phyloP scores from a whole-genome alignment of 1,140 invertebrate genomes.

The Hydropsyche tenuis region DNA sequence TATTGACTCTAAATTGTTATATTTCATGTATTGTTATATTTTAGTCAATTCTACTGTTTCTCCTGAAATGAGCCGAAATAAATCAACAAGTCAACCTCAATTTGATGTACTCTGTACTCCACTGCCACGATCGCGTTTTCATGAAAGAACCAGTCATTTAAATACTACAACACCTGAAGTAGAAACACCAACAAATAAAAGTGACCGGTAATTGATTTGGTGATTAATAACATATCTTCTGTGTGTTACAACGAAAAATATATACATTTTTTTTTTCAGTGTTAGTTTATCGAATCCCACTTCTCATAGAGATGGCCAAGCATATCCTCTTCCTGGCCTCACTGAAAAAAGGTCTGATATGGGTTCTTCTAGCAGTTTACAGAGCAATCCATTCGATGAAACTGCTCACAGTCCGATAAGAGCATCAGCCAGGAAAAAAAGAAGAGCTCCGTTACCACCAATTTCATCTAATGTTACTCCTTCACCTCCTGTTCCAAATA shows the following conservation, averaged over 20 bases:
- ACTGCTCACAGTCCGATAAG: constrained; percentile 57
- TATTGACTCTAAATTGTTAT: neutral
- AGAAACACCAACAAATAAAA: neutral
- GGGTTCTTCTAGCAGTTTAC: constrained; percentile 62
- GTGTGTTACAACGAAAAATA: neutral
- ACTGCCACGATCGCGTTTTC: constrained; percentile 14
- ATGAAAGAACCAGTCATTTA: constrained; percentile 14
- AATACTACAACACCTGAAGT: neutral
- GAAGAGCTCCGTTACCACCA: constrained; percentile 60
- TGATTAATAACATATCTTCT: too few relatives aligned
- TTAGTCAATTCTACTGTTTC: neutral
- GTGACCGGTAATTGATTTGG: neutral
- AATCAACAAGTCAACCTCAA: neutral
- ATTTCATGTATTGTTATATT: constrained; percentile 1
- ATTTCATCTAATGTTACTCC: constrained; percentile 35
- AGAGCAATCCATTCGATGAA: constrained; percentile 64
- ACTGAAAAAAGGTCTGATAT: constrained; percentile 44
- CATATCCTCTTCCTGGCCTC: constrained; percentile 22
- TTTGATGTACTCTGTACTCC: neutral
- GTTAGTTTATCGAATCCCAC: constrained; percentile 3
- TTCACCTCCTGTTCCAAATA: constrained; percentile 42
- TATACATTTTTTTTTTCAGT: neutral
- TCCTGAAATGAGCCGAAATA: neutral
- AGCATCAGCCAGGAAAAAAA: constrained; percentile 62
- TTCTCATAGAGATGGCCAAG: constrained; percentile 11